Evolutionary conservation across 2,888 invertebrate genomes (phyloP).

Genomic region (Stenodema calcarata): DNA sequence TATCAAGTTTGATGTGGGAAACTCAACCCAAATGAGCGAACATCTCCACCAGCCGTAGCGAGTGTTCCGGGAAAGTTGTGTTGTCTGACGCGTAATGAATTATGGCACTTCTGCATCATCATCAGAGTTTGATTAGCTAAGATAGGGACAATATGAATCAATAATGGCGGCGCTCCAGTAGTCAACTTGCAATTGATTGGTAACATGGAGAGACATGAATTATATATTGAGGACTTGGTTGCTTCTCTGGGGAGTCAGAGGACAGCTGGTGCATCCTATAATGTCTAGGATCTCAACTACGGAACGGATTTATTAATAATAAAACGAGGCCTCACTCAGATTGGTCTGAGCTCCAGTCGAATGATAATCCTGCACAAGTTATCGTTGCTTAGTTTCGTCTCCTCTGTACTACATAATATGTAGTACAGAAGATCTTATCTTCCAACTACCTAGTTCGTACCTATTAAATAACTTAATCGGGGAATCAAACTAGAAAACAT

Average conservation of each 20-base stretch:
- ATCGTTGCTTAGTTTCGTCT: neutral
- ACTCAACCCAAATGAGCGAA: too few species aligned
- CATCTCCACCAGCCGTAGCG: too few species aligned
- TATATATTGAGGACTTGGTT: conserved; percentile 17
- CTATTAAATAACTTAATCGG: too few species aligned
- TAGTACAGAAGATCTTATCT: too few species aligned
- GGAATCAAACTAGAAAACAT: too few species aligned
- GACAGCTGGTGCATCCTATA: neutral
- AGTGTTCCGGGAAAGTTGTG: neutral
- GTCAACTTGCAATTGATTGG: conserved; percentile 30
- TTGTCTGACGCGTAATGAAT: neutral
- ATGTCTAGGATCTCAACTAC: conserved; percentile 36
- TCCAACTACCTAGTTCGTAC: too few species aligned
- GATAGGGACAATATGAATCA: neutral
- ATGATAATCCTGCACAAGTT: neutral
- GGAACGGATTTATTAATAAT: conserved; percentile 34
- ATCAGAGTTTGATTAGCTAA: neutral
- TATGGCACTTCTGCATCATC: neutral
- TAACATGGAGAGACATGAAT: conserved; percentile 36
- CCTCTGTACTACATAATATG: too few species aligned
- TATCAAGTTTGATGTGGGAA: too few species aligned
- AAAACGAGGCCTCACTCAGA: conserved; percentile 7
- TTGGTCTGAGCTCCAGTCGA: neutral
- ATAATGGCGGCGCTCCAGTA: neutral
- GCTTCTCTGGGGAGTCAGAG: conserved; percentile 31